Evolutionary conservation across 2,113 vertebrate species (phyloP).

Genomic region (Cololabis saira): DNA sequence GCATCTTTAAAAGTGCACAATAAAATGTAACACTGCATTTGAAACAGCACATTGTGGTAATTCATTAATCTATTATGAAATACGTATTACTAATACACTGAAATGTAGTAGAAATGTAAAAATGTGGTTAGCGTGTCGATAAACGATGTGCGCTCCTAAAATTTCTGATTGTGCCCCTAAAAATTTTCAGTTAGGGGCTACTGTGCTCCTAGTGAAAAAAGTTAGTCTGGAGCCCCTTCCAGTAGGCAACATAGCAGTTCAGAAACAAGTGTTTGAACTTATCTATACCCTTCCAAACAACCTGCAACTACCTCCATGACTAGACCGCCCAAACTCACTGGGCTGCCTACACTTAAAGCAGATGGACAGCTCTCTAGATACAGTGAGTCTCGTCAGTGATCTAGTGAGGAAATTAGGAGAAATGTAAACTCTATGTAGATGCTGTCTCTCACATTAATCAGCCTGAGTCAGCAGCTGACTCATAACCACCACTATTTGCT

Average conservation of each 20-base stretch:
- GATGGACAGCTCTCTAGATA: constrained; percentile 28
- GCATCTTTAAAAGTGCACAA: too few species aligned
- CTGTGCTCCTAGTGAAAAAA: too few species aligned
- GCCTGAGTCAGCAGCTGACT: constrained; percentile 56
- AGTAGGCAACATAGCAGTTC: constrained; percentile 39
- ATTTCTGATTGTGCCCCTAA: too few species aligned
- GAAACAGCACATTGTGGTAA: too few species aligned
- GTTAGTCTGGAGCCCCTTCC: too few species aligned
- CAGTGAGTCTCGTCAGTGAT: constrained; percentile 23
- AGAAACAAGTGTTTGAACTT: constrained; percentile 53
- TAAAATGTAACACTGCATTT: too few species aligned
- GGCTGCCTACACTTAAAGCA: constrained; percentile 48
- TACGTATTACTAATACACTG: too few species aligned
- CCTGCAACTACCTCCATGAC: constrained; percentile 54
- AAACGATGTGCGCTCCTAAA: too few species aligned
- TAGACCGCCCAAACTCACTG: constrained; percentile 56
- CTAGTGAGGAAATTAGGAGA: constrained; percentile 35
- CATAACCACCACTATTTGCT: constrained; percentile 39
- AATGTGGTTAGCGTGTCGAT: too few species aligned
- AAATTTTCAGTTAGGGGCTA: too few species aligned
- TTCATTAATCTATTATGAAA: too few species aligned
- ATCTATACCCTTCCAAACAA: constrained; percentile 58
- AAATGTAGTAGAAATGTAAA: too few species aligned
- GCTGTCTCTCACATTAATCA: constrained; percentile 41
- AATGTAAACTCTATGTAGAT: constrained; percentile 47